These are phyloP conservation scores for Scolopax bukidnonensis DNA, from an alignment of 2,797 vertebrate genomes.

Conservation along the genomic window DNA sequence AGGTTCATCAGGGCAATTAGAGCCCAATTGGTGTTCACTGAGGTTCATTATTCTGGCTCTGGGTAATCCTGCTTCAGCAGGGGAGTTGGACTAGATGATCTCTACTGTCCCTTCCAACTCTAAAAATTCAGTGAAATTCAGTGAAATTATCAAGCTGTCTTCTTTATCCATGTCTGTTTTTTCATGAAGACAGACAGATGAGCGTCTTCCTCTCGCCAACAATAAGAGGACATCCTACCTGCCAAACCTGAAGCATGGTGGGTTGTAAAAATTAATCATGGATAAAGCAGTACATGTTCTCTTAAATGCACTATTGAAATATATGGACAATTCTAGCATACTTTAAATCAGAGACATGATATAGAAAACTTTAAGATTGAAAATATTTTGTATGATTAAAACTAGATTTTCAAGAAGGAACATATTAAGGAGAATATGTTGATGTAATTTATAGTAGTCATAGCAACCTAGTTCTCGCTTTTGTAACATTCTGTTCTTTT, in stretches of 20 bases:
- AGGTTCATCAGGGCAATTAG: not conserved
- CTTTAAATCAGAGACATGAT: not conserved
- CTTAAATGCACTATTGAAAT: not conserved
- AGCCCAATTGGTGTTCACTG: not conserved
- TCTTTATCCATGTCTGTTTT: not conserved
- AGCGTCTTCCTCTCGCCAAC: not conserved
- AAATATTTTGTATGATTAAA: not conserved
- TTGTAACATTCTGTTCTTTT: not conserved
- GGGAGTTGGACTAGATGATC: too few species aligned
- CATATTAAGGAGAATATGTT: not conserved
- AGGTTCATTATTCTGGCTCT: not conserved
- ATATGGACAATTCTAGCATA: not conserved
- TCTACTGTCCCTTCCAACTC: too few species aligned
- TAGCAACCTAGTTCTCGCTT: slow-evolving; percentile 13
- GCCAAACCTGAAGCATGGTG: not conserved
- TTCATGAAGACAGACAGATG: not conserved
- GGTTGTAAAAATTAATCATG: not conserved
- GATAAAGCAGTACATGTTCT: not conserved
- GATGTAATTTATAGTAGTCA: slow-evolving; percentile 19
- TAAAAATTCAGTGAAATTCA: too few species aligned
- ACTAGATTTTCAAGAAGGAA: not conserved
- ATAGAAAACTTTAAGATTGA: not conserved
- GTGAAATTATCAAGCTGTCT: not conserved
- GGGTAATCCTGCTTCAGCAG: too few species aligned
- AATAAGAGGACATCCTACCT: not conserved